Conservation (phyloP, 2,888 invertebrate species). For the Autographa gamma region DNA sequence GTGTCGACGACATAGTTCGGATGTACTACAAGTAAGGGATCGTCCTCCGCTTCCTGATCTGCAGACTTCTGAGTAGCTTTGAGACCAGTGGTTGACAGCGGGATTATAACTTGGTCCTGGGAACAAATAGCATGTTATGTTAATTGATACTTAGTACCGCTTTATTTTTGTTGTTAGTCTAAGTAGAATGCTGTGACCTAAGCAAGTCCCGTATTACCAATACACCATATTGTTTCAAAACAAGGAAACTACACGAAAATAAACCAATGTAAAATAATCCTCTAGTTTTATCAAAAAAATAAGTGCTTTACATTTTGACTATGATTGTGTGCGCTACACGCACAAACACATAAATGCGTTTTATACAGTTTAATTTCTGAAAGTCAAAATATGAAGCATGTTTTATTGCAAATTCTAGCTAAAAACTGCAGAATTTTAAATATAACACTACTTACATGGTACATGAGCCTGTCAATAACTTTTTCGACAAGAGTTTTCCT, state of each 20-base stretch:
- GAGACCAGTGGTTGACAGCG: constrained; percentile 90
- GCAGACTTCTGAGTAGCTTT: constrained; percentile 85
- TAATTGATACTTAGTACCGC: neutral
- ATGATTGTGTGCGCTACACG: no score
- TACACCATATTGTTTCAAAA: no score
- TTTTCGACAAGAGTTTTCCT: constrained; percentile 97
- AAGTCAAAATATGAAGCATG: no score
- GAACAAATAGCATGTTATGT: constrained; percentile 22
- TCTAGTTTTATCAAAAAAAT: no score
- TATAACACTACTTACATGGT: constrained; percentile 90
- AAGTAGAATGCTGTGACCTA: no score
- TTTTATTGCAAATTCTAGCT: no score
- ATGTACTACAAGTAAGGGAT: constrained; percentile 97
- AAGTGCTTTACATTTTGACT: no score
- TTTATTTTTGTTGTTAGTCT: neutral
- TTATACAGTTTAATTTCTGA: no score
- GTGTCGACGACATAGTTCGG: constrained; percentile 97
- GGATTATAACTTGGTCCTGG: constrained; percentile 95
- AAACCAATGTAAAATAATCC: no score
- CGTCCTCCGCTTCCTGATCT: constrained; percentile 91
- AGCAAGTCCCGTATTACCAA: no score
- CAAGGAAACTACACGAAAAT: no score
- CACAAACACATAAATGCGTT: no score
- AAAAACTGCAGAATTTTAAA: neutral
- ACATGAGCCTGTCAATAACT: constrained; percentile 96